Evolutionary conservation across 2,797 vertebrate species (phyloP).

Genomic region (Hydrolagus colliei): DNA sequence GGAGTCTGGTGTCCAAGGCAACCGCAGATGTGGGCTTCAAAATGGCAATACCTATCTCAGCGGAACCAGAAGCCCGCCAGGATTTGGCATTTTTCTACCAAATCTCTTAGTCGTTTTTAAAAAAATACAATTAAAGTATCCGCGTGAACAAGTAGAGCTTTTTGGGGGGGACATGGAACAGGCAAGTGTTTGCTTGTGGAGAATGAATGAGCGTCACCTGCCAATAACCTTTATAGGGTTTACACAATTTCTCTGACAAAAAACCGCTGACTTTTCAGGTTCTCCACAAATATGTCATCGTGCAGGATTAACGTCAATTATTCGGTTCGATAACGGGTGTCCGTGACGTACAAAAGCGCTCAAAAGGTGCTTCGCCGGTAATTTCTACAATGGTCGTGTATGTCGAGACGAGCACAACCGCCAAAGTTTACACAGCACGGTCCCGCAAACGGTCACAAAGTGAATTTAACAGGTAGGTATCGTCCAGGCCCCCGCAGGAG

Average conservation of each 20-base stretch:
- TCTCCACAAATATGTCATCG: neutral
- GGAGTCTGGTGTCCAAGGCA: neutral
- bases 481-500: no score
- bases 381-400: no score
- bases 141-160: neutral
- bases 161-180: no score
- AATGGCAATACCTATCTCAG: neutral
- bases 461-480: no score
- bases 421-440: no score
- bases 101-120: no score
- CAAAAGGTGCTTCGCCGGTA: no score
- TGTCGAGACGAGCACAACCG: no score
- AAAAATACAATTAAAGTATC: neutral
- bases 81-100: neutral
- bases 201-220: neutral
- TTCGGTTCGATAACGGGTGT: neutral
- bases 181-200: neutral
- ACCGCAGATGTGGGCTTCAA: slow-evolving; percentile 5
- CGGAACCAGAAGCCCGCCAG: neutral
- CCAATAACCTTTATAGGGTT: neutral
- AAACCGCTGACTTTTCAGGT: neutral
- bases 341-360: no score
- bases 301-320: no score
- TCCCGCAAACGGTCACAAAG: no score
- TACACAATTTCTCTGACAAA: neutral